Percentiles rank a stretch among this genome's conserved stretches.
phyloP scores from a whole-genome alignment of 2,888 invertebrate species.

The Drosophila nr. medialis region DNA sequence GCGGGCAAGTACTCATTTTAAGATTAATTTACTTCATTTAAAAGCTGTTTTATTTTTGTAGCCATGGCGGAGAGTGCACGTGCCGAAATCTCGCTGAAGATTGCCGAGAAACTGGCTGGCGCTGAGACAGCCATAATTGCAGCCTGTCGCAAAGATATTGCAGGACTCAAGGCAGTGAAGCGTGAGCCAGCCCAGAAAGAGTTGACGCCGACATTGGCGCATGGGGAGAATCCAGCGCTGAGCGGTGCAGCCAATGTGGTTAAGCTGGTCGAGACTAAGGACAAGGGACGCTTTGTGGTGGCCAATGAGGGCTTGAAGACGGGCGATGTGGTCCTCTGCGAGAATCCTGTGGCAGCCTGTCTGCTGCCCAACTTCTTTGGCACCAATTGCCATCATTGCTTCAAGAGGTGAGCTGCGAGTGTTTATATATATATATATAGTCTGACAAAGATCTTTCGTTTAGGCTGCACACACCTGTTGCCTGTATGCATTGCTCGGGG shows the following conservation, averaged over 20 bases:
- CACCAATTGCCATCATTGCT: constrained; percentile 92
- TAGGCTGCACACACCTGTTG: constrained; percentile 88
- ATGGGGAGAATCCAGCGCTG: constrained; percentile 86
- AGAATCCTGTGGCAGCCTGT: constrained; percentile 90
- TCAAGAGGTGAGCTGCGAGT: constrained; percentile 86
- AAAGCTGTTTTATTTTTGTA: constrained; percentile 73
- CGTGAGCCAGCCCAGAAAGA: constrained; percentile 27
- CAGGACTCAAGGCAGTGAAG: constrained; percentile 69
- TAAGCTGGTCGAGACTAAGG: constrained; percentile 86
- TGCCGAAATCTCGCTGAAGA: constrained; percentile 88
- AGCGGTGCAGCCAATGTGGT: constrained; percentile 87
- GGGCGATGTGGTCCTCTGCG: constrained; percentile 90
- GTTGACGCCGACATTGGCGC: constrained; percentile 83
- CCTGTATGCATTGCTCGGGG: constrained; percentile 90
- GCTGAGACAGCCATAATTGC: constrained; percentile 84
- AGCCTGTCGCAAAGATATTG: constrained; percentile 85
- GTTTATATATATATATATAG: neutral
- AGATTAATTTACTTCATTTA: neutral
- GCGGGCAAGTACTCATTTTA: constrained; percentile 70
- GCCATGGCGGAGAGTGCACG: constrained; percentile 87
- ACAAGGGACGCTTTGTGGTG: constrained; percentile 89
- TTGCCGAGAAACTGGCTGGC: constrained; percentile 87
- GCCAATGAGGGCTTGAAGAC: constrained; percentile 86
- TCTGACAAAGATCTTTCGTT: neutral
- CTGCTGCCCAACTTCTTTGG: constrained; percentile 90